Evolutionary conservation across 1,140 invertebrate genomes (phyloP), one percentile per base, ranked within the genome.

Genomic region (Hypothenemus hampei): DNA sequence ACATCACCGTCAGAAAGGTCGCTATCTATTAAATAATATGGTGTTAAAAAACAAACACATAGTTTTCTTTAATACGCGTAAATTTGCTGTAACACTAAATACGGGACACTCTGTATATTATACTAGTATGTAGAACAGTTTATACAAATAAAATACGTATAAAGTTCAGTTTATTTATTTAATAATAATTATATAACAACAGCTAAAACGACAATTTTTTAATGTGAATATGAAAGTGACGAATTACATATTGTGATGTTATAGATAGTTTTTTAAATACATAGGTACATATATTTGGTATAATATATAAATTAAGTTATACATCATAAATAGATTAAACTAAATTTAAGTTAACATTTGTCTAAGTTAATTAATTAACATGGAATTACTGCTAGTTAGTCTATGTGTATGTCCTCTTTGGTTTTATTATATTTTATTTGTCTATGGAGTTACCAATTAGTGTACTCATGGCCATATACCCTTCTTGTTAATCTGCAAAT

Each of bases 361-460:
- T 23, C 53, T 56, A 56, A 35, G 29, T 37, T 39, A 15, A 24
- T 41, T 41, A 23, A 19, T 46, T 56, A 31, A 56, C 37, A 48
- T 56, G 45, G 45, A 56, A 48, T 53, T 51, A 51, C 23, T 16
- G 24, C 41, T 53, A 53, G 41, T 53, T 53, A 53, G 41, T 44
- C 39, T 53, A 44, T 44, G 39, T 18, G 26, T 44, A 26, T 53
- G 40, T 44, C 50, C 36, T 53, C 50, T 53, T 53, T 53, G 50
- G 50, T 44, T 40, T 50, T 29, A 15, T 41, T 15, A 51, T 40
- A 22, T 51, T 19, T 33, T 29, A 16, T 46, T 26, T 7, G 15
- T 7, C 35, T 44, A 44, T 15, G 29, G 22, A 16, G 13, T 18
- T 2, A 31, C 1, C 26, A 31, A 31, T n/a, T n/a, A 31, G 26